phyloP scores from a whole-genome alignment of 2,113 vertebrate genomes.

The Mormyrus iriodes region DNA sequence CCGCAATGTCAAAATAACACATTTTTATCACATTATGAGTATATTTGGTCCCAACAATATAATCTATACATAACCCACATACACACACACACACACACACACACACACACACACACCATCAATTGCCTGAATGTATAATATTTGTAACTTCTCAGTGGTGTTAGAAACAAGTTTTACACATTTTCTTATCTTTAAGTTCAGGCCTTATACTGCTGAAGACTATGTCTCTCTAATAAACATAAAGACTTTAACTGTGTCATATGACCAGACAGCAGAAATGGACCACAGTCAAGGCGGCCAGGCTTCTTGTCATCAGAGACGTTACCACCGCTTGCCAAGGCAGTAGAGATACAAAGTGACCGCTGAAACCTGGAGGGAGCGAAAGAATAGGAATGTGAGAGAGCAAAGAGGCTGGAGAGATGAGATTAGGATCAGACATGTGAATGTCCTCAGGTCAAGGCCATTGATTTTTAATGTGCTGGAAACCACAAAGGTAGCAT shows the following conservation, averaged over 20 bases:
- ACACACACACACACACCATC: neutral
- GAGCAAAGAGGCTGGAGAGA: neutral
- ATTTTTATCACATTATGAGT: too few species aligned
- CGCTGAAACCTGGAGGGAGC: neutral
- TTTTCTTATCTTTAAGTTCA: neutral
- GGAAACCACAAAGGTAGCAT: slow-evolving; percentile 33
- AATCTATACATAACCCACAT: too few species aligned
- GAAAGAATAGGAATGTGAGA: neutral
- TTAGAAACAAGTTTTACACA: neutral
- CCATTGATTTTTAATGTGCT: slow-evolving; percentile 19
- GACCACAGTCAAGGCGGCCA: neutral
- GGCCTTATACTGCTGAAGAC: neutral
- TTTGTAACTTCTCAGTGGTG: neutral
- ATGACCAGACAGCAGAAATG: neutral
- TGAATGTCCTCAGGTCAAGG: slow-evolving; percentile 24
- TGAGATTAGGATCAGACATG: slow-evolving; percentile 17
- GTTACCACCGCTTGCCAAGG: neutral
- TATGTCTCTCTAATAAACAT: neutral
- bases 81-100: slow-evolving; percentile 26
- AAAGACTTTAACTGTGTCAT: neutral
- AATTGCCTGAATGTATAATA: neutral
- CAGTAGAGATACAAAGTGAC: neutral
- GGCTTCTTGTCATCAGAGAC: neutral
- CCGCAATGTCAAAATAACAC: too few species aligned
- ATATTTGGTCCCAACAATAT: too few species aligned